Percentiles rank a stretch among this genome's conserved stretches.
These are phyloP conservation scores for Australoheros scitulus DNA, from an alignment of 2,113 vertebrate genomes.

Conservation along the genomic window DNA sequence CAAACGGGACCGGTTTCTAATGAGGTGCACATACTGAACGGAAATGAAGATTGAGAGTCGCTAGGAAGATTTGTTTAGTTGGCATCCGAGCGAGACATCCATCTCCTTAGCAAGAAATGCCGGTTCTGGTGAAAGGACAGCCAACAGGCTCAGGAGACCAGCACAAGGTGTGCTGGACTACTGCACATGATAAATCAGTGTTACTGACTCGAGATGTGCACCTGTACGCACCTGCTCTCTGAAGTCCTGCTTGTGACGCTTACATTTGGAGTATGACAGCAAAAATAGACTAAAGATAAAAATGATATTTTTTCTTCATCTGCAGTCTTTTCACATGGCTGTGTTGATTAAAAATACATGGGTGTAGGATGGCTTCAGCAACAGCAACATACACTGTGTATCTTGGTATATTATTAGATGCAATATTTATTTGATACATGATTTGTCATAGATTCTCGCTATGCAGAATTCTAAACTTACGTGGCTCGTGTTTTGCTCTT, in stretches of 20 bases:
- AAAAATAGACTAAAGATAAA: slow-evolving; percentile 22
- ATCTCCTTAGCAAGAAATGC: slow-evolving; percentile 62
- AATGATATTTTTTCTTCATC: slow-evolving; percentile 1
- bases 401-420: slow-evolving; percentile 8
- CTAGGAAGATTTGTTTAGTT: slow-evolving; percentile 56
- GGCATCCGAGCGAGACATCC: slow-evolving; percentile 53
- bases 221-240: slow-evolving; percentile 54
- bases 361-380: background rate
- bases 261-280: background rate
- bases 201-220: slow-evolving; percentile 35
- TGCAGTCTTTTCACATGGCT: background rate
- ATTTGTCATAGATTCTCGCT: background rate
- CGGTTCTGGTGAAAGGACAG: slow-evolving; percentile 60
- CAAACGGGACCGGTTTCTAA: slow-evolving; percentile 43
- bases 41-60: slow-evolving; percentile 61
- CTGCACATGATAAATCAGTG: slow-evolving; percentile 70
- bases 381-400: background rate
- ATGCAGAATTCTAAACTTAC: background rate
- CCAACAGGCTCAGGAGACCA: slow-evolving; percentile 61
- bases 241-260: slow-evolving; percentile 35
- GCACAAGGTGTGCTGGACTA: slow-evolving; percentile 50
- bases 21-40: slow-evolving; percentile 37
- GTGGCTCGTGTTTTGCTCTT: slow-evolving; percentile 18
- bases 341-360: background rate
- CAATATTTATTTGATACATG: background rate